phyloP scores from a whole-genome alignment of 1,140 invertebrate species.

The Probaryconus sp. region DNA sequence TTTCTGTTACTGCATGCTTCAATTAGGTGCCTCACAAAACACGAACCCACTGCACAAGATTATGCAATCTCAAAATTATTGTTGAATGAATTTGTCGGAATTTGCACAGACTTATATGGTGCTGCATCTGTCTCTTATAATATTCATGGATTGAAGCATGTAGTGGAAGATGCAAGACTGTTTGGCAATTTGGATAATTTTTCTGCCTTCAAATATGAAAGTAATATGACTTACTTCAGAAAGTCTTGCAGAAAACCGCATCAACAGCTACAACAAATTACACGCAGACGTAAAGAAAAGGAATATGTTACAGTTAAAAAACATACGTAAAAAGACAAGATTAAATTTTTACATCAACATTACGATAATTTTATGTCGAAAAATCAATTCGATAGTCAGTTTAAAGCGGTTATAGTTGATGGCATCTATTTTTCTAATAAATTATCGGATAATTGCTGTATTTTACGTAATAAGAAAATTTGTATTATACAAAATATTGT shows the following conservation, averaged over 20 bases:
- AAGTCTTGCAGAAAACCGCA: slow-evolving; percentile 21
- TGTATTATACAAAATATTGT: too few species aligned
- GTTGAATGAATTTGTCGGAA: slow-evolving; percentile 29
- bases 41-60: neutral
- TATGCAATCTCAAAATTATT: neutral
- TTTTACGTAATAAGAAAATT: too few species aligned
- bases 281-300: slow-evolving; percentile 5
- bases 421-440: too few species aligned
- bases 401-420: too few species aligned
- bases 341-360: too few species aligned
- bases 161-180: slow-evolving; percentile 14
- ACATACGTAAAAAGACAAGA: neutral
- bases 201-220: slow-evolving; percentile 28
- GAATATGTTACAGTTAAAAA: neutral
- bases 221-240: slow-evolving; percentile 26
- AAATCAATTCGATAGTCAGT: too few species aligned
- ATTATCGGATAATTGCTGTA: too few species aligned
- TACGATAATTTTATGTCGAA: too few species aligned
- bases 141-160: slow-evolving; percentile 22
- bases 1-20: slow-evolving; percentile 25
- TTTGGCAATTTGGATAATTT: slow-evolving; percentile 20
- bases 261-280: slow-evolving; percentile 33
- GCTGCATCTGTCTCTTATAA: slow-evolving; percentile 22
- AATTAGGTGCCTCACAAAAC: slow-evolving; percentile 13
- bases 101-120: slow-evolving; percentile 16